Base-by-base conservation (phyloP, 2,113 vertebrate genomes). In the Vidua chalybeata region DNA sequence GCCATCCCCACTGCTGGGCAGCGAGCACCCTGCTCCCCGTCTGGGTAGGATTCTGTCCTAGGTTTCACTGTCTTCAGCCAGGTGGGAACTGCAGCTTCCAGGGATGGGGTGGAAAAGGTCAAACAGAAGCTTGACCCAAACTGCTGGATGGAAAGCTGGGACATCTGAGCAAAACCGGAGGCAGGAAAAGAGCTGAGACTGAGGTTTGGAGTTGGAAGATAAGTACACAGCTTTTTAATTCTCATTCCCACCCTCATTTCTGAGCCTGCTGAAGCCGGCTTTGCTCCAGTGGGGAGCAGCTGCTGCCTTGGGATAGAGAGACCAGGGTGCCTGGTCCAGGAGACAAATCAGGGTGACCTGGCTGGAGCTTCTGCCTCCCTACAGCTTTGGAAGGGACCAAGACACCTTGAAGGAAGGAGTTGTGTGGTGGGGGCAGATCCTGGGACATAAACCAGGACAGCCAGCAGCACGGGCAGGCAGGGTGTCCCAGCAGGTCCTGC, bases 1-100 rank as follows among this genome's bases (percentile, higher is more conserved):
- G 55, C 66, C 45, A 56, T 37, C 33, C 33, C 45, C 7, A 2
- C 62, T 74, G 43, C 14, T 11, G 51, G 48, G 51, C 66, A 74
- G 45, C 0, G 1, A 87, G 39, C 35, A 46, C 23, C 21, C 61
- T 52, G 33, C 37, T 35, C 3, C 43, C 51, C 0, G 0, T 31
- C 41, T 31, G 46, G 24, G 20, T 56, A 14, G 28, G 45, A 51
- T 33, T 62, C 63, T 85, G 27, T 39, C 61, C 69, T 33, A 41
- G 23, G 20, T 72, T 67, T 75, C 64, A n/a, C 3, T 45, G 21
- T 45, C 43, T 26, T 66, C 37, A 45, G 69, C 35, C 11, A 7
- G 30, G 46, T 52, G 41, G 68, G 46, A 78, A 39, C 2, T 33
- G 46, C 30, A 90, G n/a, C 35, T 81, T 64, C 46, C 5, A 8